Base-by-base conservation (phyloP, 2,797 vertebrate genomes). In the Danio kyathit region DNA sequence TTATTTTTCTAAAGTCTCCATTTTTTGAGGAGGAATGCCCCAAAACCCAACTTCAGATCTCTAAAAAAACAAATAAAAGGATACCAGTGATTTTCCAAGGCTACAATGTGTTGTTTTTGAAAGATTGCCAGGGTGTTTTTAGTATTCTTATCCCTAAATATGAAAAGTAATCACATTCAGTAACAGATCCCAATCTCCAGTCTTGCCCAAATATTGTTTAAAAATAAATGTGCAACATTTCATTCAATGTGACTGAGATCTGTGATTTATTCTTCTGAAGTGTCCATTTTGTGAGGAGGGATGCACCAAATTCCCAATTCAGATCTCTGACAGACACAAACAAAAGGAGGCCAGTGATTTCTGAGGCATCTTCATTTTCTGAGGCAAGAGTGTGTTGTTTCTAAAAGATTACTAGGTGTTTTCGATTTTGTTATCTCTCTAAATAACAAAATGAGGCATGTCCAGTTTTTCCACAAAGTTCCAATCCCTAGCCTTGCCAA, bases 171-270 rank as follows among this genome's bases (percentile, higher is more conserved):
- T 29, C 29, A 29, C 29, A 3, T 29, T 29, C 29, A 29, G 29
- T 29, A 72, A 65, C 64, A 74, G 75, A 29, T 29, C 29, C 29
- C 29, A 29, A 29, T 29, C 29, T 29, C 29, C 29, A 29, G 29
- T 29, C 29, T 29, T 1, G 29, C 29, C 29, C 29, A 29, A 29
- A 29, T 29, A 29, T 29, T 29, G 29, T 81, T 29, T 29, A 81
- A 29, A 1, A 29, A 29, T 3, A 29, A 1, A 29, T 29, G 3
- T 29, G 29, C 29, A 1, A 71, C 64, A 83, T 44, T 81, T 84
- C 75, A 43, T 17, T 48, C 81, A 79, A 73, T 60, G 76, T 64
- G 64, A 78, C 74, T n/a, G 60, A 77, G 66, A 79, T 74, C 44
- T 79, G 21, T 21, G 56, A 48, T 51, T 67, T 70, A 13, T 43